Evolutionary conservation across 2,888 invertebrate species (phyloP), one percentile per base, ranked within the genome.

Genomic region (Phlogophora meticulosa): DNA sequence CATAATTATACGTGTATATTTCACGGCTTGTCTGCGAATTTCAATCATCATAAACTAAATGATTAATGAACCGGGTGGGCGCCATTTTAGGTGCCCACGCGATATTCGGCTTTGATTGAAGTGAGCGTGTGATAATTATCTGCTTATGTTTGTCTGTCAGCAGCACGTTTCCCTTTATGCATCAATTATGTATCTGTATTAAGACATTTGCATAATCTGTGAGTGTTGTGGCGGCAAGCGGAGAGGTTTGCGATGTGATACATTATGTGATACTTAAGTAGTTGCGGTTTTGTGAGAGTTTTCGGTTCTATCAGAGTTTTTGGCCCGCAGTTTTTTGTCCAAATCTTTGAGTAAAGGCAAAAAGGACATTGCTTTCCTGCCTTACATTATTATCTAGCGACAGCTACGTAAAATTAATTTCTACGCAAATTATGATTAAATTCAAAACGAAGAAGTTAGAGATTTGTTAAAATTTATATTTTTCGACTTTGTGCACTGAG

Each of bases 41-140:
- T 34, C 38, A 62, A 52, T 40, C 15, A 36, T 40, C 56, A 17
- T 48, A 52, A 52, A 72, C 42, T 45, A 38, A 36, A 38, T 60
- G 61, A 74, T 68, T 48, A 73, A 69, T 73, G 40, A 43, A n/a
- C 13, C 38, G 15, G 1, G 24, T 0, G 43, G n/a, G 22, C 48
- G 57, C 43, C 53, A 69, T 58, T 45, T 53, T 62, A 57, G 38
- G 11, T 40, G 46, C n/a, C 52, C 69, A 58, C 70, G 62, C 75
- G 40, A 57, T 52, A 32, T 46, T 48, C 38, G n/a, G 7, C n/a
- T 67, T 4, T 17, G 28, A 48, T 43, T 48, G 34, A 58, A 62
- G n/a, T 7, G n/a, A 20, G 17, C 67, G 17, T 73, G 52, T 42
- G 28, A 28, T 28, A 28, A 5, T 28, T 28, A 28, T 28, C 4